These are phyloP conservation scores for Cerastis leucographa DNA, from an alignment of 2,888 invertebrate species.

Conservation along the genomic window DNA sequence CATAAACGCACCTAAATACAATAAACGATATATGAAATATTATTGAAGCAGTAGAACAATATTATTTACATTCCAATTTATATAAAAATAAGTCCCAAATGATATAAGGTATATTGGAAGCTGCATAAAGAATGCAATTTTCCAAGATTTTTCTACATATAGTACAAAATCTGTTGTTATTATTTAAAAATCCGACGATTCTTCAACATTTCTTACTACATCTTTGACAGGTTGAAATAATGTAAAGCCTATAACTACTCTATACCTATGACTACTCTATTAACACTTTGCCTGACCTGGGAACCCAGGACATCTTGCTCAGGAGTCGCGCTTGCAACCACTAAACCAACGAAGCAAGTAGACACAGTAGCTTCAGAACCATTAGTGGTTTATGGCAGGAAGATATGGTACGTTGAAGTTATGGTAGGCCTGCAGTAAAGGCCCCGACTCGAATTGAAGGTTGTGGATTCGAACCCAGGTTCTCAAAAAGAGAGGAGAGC, in stretches of 20 bases:
- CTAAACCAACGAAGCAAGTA: no score
- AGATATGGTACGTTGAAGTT: no score
- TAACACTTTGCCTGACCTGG: no score
- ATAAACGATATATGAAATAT: neutral
- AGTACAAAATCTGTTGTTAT: neutral
- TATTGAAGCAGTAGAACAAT: neutral
- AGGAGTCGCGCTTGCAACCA: no score
- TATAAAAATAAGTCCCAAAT: neutral
- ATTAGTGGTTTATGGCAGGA: no score
- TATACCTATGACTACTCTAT: neutral
- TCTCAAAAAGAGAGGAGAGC: neutral
- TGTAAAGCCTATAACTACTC: no score
- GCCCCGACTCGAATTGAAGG: neutral
- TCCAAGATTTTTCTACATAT: neutral
- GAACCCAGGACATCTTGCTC: neutral
- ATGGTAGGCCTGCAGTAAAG: neutral
- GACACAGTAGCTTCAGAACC: no score
- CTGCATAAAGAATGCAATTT: neutral
- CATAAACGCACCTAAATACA: neutral
- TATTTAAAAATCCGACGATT: neutral
- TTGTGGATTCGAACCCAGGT: neutral
- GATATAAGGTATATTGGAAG: neutral
- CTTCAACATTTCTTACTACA: neutral
- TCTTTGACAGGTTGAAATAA: neutral
- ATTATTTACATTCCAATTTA: neutral